Base-by-base conservation (phyloP, 2,113 vertebrate species). In the Antidorcas marsupialis region DNA sequence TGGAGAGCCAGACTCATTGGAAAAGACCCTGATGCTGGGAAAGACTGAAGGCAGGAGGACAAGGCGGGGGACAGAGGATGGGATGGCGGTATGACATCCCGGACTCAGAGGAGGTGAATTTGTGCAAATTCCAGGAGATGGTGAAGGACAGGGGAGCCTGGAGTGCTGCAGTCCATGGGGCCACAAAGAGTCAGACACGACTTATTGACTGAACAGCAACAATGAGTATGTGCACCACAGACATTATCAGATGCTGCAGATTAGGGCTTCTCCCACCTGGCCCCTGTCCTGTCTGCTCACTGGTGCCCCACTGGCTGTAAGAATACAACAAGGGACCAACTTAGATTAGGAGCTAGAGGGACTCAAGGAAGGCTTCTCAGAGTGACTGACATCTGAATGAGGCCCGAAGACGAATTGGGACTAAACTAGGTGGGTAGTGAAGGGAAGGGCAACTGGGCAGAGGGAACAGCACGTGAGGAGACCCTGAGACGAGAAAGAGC, bases 221-320 rank as follows among this genome's bases (percentile, higher is more conserved):
- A 74, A 2, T 43, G 71, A 43, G 71, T 25, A 21, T 33, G 27
- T 30, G 33, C 39, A n/a, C 62, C 52, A 2, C 0, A 39, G 64
- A 21, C 19, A 16, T 3, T 13, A 30, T 59, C 47, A 19, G 50
- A 45, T 16, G 16, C 60, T 53, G 28, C n/a, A 3, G 4, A 16
- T 36, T 17, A 8, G 57, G 8, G 30, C n/a, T 59, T 28, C 8
- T 57, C 53, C 19, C 30, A 2, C 13, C 25, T 4, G 0, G 3
- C 45, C 6, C 53, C 50, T 6, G 17, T 6, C 0, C 60, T 10
- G 7, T 23, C 47, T 15, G 53, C 67, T 79, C 39, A 19, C 43
- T 39, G 33, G 45, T 14, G 2, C 10, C 45, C 45, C 27, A 1
- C 16, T 12, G 17, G 5, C 55, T 62, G 5, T 17, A 14, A 45